These are phyloP conservation scores for Pharmacophagus antenor DNA, from an alignment of 2,888 invertebrate species.

Conservation along the genomic window DNA sequence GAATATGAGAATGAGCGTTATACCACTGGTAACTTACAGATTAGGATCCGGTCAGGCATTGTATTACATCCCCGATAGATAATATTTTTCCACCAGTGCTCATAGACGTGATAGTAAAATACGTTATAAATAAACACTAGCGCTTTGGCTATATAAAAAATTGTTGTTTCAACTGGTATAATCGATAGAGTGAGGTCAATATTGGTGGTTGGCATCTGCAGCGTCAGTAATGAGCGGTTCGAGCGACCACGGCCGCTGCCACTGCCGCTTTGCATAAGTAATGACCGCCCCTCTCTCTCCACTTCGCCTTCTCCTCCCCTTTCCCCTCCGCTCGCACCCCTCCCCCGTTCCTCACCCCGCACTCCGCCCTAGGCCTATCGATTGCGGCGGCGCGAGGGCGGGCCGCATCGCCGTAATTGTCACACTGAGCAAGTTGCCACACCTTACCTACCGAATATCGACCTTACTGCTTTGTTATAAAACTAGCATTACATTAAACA, in stretches of 20 bases:
- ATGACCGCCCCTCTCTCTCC: slow-evolving; percentile 52
- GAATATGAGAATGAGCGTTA: slow-evolving; percentile 60
- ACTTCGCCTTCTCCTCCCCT: slow-evolving; percentile 67
- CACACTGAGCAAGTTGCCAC: slow-evolving; percentile 74
- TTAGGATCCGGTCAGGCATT: slow-evolving; percentile 55
- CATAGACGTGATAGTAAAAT: not conserved
- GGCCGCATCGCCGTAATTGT: slow-evolving; percentile 79
- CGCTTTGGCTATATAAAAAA: not conserved
- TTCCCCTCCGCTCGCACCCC: slow-evolving; percentile 71
- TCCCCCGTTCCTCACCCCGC: slow-evolving; percentile 67
- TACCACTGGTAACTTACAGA: slow-evolving; percentile 60
- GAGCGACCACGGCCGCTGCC: slow-evolving; percentile 37
- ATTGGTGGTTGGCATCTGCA: slow-evolving; percentile 23
- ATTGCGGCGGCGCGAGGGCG: slow-evolving; percentile 84
- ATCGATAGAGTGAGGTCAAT: slow-evolving; percentile 23
- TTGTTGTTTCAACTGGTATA: not conserved
- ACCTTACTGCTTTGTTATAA: slow-evolving; percentile 68
- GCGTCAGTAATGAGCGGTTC: slow-evolving; percentile 24
- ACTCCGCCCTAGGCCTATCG: slow-evolving; percentile 85
- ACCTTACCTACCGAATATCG: slow-evolving; percentile 63
- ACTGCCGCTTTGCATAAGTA: slow-evolving; percentile 78
- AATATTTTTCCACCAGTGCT: not conserved
- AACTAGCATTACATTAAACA: slow-evolving; percentile 48
- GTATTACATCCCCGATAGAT: slow-evolving; percentile 15
- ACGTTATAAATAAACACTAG: not conserved